Conservation (phyloP, 2,888 invertebrate genomes). For the Torymus auratus region DNA sequence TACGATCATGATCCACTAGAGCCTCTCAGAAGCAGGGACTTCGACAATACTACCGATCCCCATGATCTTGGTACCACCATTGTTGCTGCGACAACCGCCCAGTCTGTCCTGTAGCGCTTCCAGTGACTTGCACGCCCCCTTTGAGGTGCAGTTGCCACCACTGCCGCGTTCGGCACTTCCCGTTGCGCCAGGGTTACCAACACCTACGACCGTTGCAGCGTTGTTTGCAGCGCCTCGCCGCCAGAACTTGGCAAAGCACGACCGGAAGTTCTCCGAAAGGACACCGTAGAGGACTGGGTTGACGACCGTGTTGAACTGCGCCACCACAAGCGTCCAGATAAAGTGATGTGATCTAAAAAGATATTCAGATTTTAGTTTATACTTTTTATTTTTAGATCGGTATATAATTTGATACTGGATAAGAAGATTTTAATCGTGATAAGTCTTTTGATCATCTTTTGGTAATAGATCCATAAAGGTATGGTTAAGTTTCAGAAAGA, state of each 20-base stretch:
- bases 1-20: conserved; percentile 52
- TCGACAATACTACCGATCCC: conserved; percentile 73
- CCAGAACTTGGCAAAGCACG: conserved; percentile 77
- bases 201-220: too few relatives aligned
- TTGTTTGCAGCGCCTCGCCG: conserved; percentile 60
- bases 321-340: conserved; percentile 77
- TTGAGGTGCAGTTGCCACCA: conserved; percentile 59
- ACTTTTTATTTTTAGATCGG: too few relatives aligned
- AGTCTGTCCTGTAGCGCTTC: conserved; percentile 68
- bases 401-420: too few relatives aligned
- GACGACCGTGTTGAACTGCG: conserved; percentile 79
- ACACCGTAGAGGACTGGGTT: conserved; percentile 80
- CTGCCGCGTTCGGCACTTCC: conserved; percentile 62
- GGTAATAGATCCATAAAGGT: too few relatives aligned
- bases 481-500: too few relatives aligned
- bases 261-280: conserved; percentile 79
- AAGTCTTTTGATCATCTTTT: too few relatives aligned
- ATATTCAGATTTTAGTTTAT: too few relatives aligned
- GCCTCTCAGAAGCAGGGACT: conserved; percentile 70
- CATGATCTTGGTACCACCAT: too few relatives aligned
- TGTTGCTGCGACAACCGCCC: too few relatives aligned
- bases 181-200: not conserved
- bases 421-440: too few relatives aligned
- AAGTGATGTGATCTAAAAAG: conserved; percentile 77
- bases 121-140: conserved; percentile 62